These are phyloP conservation scores for Teleogryllus oceanicus DNA, from an alignment of 2,888 invertebrate species.

Conservation along the genomic window DNA sequence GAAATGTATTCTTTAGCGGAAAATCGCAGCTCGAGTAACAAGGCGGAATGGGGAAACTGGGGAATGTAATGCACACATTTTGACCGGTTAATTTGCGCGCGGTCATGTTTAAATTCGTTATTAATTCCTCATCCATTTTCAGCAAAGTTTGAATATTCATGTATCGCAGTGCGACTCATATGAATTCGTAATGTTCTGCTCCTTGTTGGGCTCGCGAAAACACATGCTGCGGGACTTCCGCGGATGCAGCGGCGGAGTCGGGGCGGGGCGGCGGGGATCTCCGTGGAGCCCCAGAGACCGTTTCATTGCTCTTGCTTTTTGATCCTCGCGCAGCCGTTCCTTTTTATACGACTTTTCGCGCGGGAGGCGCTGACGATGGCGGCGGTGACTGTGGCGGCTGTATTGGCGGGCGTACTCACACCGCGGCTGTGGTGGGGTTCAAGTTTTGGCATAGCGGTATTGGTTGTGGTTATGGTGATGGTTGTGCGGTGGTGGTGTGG, in stretches of 20 bases:
- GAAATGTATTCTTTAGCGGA: no score
- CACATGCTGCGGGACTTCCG: background rate
- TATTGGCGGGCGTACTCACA: no score
- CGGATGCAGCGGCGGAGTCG: background rate
- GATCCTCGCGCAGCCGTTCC: background rate
- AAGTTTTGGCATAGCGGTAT: no score
- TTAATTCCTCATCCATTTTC: slow-evolving; percentile 18
- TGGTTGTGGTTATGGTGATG: no score
- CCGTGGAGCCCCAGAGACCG: background rate
- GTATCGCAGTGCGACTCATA: background rate
- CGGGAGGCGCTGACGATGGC: no score
- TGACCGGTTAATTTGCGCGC: background rate
- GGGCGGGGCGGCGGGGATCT: no score
- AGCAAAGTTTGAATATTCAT: background rate
- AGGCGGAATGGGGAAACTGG: no score
- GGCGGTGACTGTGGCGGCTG: no score
- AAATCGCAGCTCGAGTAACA: no score
- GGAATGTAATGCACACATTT: background rate
- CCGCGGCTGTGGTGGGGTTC: no score
- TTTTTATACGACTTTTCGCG: background rate
- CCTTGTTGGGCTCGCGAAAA: background rate
- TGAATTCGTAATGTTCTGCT: background rate
- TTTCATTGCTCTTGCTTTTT: background rate
- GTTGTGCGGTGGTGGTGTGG: no score
- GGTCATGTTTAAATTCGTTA: slow-evolving; percentile 18